A percentile compares a stretch with the other conserved stretches of the same genome.
Evolutionary conservation across 2,797 vertebrate species (phyloP).

Genomic region (Arnoldichthys spilopterus): DNA sequence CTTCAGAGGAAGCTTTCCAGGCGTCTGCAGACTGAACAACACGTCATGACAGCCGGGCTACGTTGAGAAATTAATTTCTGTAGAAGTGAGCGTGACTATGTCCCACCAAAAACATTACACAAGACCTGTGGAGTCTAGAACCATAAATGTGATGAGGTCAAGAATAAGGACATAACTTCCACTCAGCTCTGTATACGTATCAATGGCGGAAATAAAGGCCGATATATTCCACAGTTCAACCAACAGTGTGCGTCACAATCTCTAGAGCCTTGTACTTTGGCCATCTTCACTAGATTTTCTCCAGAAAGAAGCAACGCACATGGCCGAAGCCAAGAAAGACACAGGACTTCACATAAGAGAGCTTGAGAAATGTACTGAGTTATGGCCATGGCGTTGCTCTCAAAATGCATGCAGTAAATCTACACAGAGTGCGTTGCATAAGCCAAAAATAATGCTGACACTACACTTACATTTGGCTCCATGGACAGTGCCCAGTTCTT

Average conservation of each 20-base stretch:
- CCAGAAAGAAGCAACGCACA: not conserved
- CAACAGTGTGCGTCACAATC: conserved; percentile 5
- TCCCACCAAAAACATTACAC: not conserved
- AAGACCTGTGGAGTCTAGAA: not conserved
- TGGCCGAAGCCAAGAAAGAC: not conserved
- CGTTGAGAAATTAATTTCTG: not conserved
- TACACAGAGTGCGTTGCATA: not conserved
- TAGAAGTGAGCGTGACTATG: not conserved
- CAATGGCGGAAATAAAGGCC: not conserved
- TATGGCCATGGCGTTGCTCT: not conserved
- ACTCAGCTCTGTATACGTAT: not conserved
- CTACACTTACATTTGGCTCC: not conserved
- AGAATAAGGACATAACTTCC: not conserved
- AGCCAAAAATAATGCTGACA: not conserved
- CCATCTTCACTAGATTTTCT: not conserved
- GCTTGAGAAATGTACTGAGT: not conserved
- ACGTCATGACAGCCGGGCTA: no score
- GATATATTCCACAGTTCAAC: not conserved
- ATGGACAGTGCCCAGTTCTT: not conserved
- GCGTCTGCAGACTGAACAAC: no score
- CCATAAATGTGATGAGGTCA: not conserved
- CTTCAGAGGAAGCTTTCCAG: no score
- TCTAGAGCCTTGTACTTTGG: conserved; percentile 34
- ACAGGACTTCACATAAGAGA: not conserved
- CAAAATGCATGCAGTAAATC: not conserved